Percentiles rank a stretch among this genome's conserved stretches.
phyloP scores from a whole-genome alignment of 2,888 invertebrate species.

The Caenorhabditis imperialis region DNA sequence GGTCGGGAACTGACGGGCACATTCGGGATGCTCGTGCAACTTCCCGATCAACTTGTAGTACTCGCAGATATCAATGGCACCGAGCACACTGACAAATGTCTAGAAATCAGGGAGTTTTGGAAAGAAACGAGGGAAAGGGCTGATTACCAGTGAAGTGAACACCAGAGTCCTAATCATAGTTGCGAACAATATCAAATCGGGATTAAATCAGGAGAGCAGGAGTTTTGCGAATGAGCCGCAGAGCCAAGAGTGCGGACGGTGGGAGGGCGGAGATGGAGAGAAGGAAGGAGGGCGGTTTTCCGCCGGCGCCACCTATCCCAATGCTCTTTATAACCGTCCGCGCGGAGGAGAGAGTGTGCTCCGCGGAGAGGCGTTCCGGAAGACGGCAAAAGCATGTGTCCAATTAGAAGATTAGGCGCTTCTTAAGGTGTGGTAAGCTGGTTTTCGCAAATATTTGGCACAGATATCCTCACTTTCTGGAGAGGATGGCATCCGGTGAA shows the following conservation, averaged over 20 bases:
- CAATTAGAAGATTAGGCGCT: conserved; percentile 48
- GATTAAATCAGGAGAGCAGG: conserved; percentile 7
- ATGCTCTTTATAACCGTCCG: conserved; percentile 38
- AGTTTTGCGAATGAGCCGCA: conserved; percentile 17
- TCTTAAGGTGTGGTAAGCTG: conserved; percentile 51
- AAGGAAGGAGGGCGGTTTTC: conserved; percentile 32
- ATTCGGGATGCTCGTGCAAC: conserved; percentile 73
- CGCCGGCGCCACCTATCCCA: conserved; percentile 42
- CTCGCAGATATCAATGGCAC: conserved; percentile 66
- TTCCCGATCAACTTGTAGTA: conserved; percentile 69
- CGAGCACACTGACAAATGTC: conserved; percentile 44
- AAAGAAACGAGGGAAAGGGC: background rate
- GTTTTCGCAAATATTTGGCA: conserved; percentile 53
- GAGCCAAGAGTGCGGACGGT: conserved; percentile 11
- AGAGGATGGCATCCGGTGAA: conserved; percentile 9
- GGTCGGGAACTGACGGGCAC: conserved; percentile 57
- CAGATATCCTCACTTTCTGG: conserved; percentile 1
- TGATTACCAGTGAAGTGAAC: conserved; percentile 39
- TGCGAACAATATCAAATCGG: conserved; percentile 24
- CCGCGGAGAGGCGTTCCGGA: conserved; percentile 11
- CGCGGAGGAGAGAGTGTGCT: background rate
- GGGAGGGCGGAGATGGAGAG: conserved; percentile 2
- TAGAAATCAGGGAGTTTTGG: background rate
- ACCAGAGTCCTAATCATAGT: conserved; percentile 35
- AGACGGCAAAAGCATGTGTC: conserved; percentile 40